Conservation (phyloP, 2,797 vertebrate genomes). For the Sebastes trivittatus region DNA sequence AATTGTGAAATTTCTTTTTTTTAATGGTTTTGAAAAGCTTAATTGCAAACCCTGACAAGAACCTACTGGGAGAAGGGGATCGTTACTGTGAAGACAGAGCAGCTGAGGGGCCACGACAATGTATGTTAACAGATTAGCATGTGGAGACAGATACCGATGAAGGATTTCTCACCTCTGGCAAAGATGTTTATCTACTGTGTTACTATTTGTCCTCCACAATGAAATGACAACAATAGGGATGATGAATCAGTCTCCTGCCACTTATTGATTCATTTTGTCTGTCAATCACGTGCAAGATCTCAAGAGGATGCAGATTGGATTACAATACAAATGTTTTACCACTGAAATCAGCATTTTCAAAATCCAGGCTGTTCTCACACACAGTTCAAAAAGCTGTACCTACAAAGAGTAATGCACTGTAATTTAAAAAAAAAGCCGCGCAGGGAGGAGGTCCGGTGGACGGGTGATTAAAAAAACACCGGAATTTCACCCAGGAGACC, state of each 20-base stretch:
- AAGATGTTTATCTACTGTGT: constrained; percentile 43
- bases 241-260: constrained; percentile 22
- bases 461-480: too few species aligned
- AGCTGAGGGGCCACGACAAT: constrained; percentile 12
- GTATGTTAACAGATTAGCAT: constrained; percentile 48
- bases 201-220: constrained; percentile 38
- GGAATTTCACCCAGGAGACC: too few species aligned
- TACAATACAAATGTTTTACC: not conserved
- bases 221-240: constrained; percentile 39
- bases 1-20: constrained; percentile 33
- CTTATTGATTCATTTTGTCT: constrained; percentile 42
- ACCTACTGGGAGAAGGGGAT: constrained; percentile 11
- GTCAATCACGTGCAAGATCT: constrained; percentile 29
- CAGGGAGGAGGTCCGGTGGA: too few species aligned
- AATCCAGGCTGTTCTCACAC: too few species aligned
- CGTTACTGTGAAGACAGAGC: constrained; percentile 18
- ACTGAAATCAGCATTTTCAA: not conserved
- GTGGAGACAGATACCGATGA: constrained; percentile 14
- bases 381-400: too few species aligned
- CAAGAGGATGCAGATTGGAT: constrained; percentile 1
- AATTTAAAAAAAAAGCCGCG: too few species aligned
- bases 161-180: constrained; percentile 45
- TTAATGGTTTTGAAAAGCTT: constrained; percentile 29
- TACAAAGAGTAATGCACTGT: too few species aligned
- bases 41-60: constrained; percentile 36